Percentiles rank a stretch among this genome's conserved stretches.
Conservation (phyloP, 2,113 vertebrate genomes). For the Tinamus guttatus region DNA sequence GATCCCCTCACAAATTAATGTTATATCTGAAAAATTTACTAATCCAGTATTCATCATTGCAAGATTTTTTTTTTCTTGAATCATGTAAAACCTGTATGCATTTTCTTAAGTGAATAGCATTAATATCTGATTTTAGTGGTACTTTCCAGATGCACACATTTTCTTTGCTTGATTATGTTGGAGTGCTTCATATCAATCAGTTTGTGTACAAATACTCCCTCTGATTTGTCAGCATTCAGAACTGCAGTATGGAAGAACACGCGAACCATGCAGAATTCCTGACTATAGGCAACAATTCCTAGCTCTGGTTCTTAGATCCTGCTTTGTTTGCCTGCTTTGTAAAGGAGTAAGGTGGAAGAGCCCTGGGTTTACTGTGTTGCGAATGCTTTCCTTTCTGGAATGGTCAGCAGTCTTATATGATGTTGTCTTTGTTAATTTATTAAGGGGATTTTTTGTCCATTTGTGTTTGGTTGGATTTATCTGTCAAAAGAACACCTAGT, state of each 20-base stretch:
- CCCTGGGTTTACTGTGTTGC: not conserved
- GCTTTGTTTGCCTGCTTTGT: not conserved
- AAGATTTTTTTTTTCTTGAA: not conserved
- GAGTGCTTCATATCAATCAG: not conserved
- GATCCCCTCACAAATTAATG: not conserved
- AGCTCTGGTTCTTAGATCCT: not conserved
- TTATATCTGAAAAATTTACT: not conserved
- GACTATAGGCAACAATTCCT: accelerated
- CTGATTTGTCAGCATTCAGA: not conserved
- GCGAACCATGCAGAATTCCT: not conserved
- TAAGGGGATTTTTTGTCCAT: not conserved
- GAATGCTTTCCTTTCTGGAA: not conserved
- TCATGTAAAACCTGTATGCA: not conserved
- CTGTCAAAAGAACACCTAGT: not conserved
- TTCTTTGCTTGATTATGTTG: not conserved
- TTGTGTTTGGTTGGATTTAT: not conserved
- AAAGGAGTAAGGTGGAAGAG: not conserved
- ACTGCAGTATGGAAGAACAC: not conserved
- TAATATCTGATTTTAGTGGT: not conserved
- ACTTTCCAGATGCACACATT: not conserved
- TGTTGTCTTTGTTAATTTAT: not conserved
- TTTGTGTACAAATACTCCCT: too few species aligned
- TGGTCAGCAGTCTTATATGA: not conserved
- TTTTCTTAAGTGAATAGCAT: not conserved
- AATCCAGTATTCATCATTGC: not conserved